Base-by-base conservation (phyloP, 2,113 vertebrate genomes). In the Upupa epops region DNA sequence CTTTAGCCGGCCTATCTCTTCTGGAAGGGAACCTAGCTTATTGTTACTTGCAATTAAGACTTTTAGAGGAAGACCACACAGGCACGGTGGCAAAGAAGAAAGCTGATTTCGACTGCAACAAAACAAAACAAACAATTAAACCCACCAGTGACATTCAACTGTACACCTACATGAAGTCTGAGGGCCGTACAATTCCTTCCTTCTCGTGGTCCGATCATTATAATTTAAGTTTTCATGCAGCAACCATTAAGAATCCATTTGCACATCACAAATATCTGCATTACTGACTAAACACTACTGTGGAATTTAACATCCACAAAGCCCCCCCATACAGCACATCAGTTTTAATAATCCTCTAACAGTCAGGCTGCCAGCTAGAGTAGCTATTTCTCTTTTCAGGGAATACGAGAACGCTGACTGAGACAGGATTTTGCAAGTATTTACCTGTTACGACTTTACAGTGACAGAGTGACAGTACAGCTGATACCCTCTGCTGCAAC, bases 41-140 rank as follows among this genome's bases (percentile, higher is more conserved):
- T 99, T 99, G 98, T 99, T 99, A 97, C 98, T 99, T 96, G 98
- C 98, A 66, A 99, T 99, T 97, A 99, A 98, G 94, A 99, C 99
- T 96, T 98, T 98, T 94, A 99, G 98, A 94, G 99, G 99, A 96
- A 99, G 98, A 96, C 98, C 98, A 94, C 98, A 99, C 93, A 99
- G 97, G 96, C 98, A 99, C 89, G 98, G 97, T 15, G 99, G 99
- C 97, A 99, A 97, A 64, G 97, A 95, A 12, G 98, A 98, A 96
- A 99, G 98, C 95, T 99, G 99, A 98, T 99, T 99, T 73, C 99
- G 98, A 97, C 99, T 99, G 97, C 61, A 96, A 97, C 40, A 94
- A 80, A 97, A 95, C 94, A 96, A 95, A 86, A 72, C 72, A 93
- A 75, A 11, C 65, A 94, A n/a, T 81, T 97, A 93, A 96, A 93